A percentile compares a stretch with the other conserved stretches of the same genome.
phyloP scores from a whole-genome alignment of 2,113 vertebrate genomes.

The Sebastes schlegelii region DNA sequence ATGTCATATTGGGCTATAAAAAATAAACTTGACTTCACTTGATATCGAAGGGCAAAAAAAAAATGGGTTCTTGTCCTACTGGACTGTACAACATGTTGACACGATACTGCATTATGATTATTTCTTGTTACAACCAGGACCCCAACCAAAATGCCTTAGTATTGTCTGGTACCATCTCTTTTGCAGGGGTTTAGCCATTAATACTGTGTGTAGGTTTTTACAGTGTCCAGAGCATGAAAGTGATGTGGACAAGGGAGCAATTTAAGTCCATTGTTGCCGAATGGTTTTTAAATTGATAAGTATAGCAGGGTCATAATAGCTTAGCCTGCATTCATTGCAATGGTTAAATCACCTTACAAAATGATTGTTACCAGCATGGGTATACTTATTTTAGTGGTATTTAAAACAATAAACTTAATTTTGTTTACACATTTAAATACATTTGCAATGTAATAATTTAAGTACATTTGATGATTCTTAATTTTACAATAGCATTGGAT shows the following conservation, averaged over 20 bases:
- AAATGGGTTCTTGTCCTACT: too few species aligned
- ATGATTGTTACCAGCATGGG: not conserved
- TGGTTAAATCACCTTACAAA: constrained; percentile 14
- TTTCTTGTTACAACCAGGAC: not conserved
- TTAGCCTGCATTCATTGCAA: not conserved
- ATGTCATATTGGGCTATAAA: too few species aligned
- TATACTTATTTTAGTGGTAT: not conserved
- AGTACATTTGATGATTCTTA: not conserved
- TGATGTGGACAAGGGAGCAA: not conserved
- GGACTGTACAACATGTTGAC: too few species aligned
- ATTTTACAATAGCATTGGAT: not conserved
- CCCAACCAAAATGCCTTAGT: not conserved
- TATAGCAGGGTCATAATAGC: constrained; percentile 1
- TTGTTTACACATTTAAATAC: too few species aligned
- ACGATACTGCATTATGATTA: not conserved
- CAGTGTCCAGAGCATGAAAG: not conserved
- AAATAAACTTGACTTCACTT: too few species aligned
- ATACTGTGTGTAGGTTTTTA: not conserved
- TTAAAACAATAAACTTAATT: not conserved
- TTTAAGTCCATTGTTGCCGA: not conserved
- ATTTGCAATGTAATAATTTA: not conserved
- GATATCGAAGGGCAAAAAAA: too few species aligned
- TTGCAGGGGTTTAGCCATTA: not conserved
- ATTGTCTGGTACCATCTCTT: not conserved
- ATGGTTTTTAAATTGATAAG: not conserved